These are phyloP conservation scores for Noctuana brunneofusca DNA, from an alignment of 2,888 invertebrate genomes.

Conservation along the genomic window DNA sequence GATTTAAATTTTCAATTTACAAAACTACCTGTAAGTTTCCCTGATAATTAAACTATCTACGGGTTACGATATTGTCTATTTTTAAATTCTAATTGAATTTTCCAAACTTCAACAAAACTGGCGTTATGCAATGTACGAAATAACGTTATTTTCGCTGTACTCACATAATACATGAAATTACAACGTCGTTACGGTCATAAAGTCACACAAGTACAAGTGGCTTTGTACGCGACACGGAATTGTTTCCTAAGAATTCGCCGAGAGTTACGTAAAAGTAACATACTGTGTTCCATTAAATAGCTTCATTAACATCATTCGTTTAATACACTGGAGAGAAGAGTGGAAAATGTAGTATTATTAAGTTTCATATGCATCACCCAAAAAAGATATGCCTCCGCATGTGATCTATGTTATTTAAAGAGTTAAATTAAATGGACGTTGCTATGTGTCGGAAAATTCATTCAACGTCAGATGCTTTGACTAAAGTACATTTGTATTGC, in stretches of 20 bases:
- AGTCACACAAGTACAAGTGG: conserved; percentile 26
- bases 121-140: conserved; percentile 8
- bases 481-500: neutral
- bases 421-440: neutral
- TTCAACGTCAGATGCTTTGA: neutral
- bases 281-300: conserved; percentile 47
- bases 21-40: too few species aligned
- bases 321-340: conserved; percentile 55
- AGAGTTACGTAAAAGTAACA: conserved; percentile 40
- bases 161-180: conserved; percentile 17
- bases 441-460: neutral
- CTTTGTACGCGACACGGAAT: conserved; percentile 25
- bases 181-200: conserved; percentile 27
- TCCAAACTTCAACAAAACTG: neutral
- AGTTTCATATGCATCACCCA: neutral
- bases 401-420: neutral
- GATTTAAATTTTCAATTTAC: too few species aligned
- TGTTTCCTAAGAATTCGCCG: conserved; percentile 31
- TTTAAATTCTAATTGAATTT: neutral
- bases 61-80: too few species aligned
- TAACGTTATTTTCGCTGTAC: conserved; percentile 14
- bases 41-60: too few species aligned
- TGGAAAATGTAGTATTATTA: conserved; percentile 45
- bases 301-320: conserved; percentile 59
- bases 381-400: neutral